phyloP scores from a whole-genome alignment of 2,888 invertebrate species.

The Coenonympha arcania region DNA sequence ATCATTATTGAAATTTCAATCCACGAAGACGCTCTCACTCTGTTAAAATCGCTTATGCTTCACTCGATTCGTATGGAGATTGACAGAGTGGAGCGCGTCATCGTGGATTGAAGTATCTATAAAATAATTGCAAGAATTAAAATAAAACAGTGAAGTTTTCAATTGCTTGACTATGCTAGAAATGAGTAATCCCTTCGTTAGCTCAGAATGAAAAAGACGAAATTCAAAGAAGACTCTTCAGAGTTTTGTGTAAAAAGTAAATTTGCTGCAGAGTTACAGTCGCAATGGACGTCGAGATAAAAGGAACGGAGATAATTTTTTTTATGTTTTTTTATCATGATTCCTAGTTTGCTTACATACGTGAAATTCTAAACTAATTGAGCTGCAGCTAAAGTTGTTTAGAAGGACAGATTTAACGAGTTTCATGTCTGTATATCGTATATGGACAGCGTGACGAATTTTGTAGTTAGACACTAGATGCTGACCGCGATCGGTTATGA shows the following conservation, averaged over 20 bases:
- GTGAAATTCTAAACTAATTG: not conserved
- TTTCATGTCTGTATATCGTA: no score
- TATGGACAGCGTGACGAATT: no score
- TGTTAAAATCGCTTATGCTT: no score
- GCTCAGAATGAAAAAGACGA: constrained; percentile 9
- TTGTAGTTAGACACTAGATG: no score
- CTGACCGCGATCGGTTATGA: no score
- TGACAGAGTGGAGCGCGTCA: no score
- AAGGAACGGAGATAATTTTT: not conserved
- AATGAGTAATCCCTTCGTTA: constrained; percentile 13
- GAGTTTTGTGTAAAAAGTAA: not conserved
- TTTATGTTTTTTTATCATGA: not conserved
- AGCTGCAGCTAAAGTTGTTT: no score
- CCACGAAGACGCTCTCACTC: no score
- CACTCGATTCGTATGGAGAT: no score
- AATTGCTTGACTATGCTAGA: not conserved
- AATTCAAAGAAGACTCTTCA: constrained; percentile 7
- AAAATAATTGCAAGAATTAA: constrained; percentile 1
- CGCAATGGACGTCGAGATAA: not conserved
- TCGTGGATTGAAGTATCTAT: no score
- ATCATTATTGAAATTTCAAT: not conserved
- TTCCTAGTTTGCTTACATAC: not conserved
- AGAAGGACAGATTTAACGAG: no score
- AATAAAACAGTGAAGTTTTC: not conserved
- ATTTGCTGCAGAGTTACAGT: constrained; percentile 1